phyloP scores from a whole-genome alignment of 2,797 vertebrate species.

The Enteromius anoplus region DNA sequence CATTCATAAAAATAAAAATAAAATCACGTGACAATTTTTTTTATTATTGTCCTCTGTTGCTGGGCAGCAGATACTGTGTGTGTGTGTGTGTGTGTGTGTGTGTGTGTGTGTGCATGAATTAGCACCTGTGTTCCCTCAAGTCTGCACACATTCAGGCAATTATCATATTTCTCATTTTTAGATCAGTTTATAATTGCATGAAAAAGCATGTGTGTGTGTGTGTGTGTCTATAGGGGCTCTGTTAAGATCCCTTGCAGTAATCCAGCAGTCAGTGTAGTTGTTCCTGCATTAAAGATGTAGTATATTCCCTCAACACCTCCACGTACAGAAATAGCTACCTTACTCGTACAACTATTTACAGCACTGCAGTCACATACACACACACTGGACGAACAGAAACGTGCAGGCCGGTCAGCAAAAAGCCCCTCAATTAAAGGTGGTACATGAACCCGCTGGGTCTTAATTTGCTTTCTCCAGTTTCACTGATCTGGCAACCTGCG shows the following conservation, averaged over 20 bases:
- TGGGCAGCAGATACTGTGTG: constrained; percentile 23
- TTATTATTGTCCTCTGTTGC: constrained; percentile 47
- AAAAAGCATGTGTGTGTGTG: neutral
- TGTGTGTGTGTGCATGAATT: neutral
- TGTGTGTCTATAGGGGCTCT: constrained; percentile 6
- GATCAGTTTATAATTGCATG: constrained; percentile 14
- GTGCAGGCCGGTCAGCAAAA: constrained; percentile 29
- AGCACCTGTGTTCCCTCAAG: constrained; percentile 19
- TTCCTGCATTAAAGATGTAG: constrained; percentile 43
- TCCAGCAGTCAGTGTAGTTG: constrained; percentile 41
- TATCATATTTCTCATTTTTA: constrained; percentile 40
- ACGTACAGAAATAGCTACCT: constrained; percentile 37
- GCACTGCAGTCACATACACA: constrained; percentile 13
- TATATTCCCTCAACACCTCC: constrained; percentile 33
- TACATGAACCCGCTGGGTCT: constrained; percentile 32
- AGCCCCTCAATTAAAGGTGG: constrained; percentile 46
- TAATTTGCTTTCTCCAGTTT: constrained; percentile 41
- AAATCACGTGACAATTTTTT: constrained; percentile 34
- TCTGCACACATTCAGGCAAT: constrained; percentile 37
- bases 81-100: neutral
- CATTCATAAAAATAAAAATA: neutral
- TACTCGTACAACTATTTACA: constrained; percentile 37
- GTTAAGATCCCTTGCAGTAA: constrained; percentile 23
- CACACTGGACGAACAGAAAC: constrained; percentile 13
- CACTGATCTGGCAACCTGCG: constrained; percentile 25